phyloP scores from a whole-genome alignment of 2,113 vertebrate species.

The Psephotus haematonotus region DNA sequence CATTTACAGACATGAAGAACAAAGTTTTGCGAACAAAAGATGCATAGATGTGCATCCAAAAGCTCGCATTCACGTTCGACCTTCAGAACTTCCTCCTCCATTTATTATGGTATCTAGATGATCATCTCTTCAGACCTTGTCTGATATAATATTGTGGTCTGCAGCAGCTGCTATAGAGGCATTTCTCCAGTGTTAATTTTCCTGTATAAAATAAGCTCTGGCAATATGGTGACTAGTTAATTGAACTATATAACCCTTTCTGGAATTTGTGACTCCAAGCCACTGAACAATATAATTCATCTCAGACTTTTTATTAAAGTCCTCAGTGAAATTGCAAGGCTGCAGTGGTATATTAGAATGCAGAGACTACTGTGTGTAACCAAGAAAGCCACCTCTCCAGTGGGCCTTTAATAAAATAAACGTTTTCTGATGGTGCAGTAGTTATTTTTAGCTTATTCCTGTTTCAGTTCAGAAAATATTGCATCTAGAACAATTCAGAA shows the following conservation, averaged over 20 bases:
- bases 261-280: constrained; percentile 49
- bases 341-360: constrained; percentile 31
- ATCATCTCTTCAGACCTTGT: background rate
- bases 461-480: constrained; percentile 40
- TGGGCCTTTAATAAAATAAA: constrained; percentile 58
- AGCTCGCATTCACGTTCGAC: background rate
- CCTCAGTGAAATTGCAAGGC: background rate
- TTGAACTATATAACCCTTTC: constrained; percentile 56
- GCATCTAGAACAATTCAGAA: constrained; percentile 47
- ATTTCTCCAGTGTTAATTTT: constrained; percentile 22
- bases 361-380: background rate
- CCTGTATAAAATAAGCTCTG: constrained; percentile 12
- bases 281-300: constrained; percentile 50
- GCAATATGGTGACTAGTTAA: constrained; percentile 28
- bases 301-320: constrained; percentile 44
- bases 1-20: background rate
- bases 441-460: constrained; percentile 55
- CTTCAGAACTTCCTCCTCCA: background rate
- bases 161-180: background rate
- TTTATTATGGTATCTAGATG: background rate
- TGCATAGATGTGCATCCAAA: background rate
- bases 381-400: constrained; percentile 39
- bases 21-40: background rate
- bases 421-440: constrained; percentile 24
- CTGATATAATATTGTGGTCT: background rate